These are phyloP conservation scores for Eristalis pertinax DNA, from an alignment of 2,888 invertebrate genomes.

Conservation along the genomic window DNA sequence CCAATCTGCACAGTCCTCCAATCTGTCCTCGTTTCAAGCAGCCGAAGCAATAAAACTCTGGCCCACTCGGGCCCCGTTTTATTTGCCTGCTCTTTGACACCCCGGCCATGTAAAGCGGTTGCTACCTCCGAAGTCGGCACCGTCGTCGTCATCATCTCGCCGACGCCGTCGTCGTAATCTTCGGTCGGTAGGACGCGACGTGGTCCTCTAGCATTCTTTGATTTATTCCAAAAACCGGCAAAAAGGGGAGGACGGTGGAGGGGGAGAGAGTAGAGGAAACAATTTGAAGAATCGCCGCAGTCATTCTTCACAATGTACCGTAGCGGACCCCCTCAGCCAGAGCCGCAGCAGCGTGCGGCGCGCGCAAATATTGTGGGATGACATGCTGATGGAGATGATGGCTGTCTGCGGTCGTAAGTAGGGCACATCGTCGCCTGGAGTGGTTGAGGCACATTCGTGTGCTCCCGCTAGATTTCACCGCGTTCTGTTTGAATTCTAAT, in stretches of 20 bases:
- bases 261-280: neutral
- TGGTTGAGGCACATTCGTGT: conserved; percentile 41
- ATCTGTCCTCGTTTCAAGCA: conserved; percentile 54
- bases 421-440: conserved; percentile 57
- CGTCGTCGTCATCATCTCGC: no score
- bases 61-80: conserved; percentile 10
- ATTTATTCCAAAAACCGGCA: conserved; percentile 47
- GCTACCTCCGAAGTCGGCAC: neutral
- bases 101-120: conserved; percentile 41
- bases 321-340: conserved; percentile 15
- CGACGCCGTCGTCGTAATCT: neutral
- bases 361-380: conserved; percentile 42
- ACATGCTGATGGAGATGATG: conserved; percentile 47
- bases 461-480: neutral
- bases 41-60: conserved; percentile 28
- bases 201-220: conserved; percentile 47
- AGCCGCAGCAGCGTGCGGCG: conserved; percentile 8
- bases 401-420: conserved; percentile 50
- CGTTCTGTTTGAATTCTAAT: conserved; percentile 24
- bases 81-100: conserved; percentile 68
- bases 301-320: conserved; percentile 53
- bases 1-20: conserved; percentile 8
- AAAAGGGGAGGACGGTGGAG: no score
- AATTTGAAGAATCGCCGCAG: conserved; percentile 24
- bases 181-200: neutral